Evolutionary conservation across 2,888 invertebrate genomes (phyloP), one percentile per base, ranked within the genome.

Genomic region (Netelia virgata): DNA sequence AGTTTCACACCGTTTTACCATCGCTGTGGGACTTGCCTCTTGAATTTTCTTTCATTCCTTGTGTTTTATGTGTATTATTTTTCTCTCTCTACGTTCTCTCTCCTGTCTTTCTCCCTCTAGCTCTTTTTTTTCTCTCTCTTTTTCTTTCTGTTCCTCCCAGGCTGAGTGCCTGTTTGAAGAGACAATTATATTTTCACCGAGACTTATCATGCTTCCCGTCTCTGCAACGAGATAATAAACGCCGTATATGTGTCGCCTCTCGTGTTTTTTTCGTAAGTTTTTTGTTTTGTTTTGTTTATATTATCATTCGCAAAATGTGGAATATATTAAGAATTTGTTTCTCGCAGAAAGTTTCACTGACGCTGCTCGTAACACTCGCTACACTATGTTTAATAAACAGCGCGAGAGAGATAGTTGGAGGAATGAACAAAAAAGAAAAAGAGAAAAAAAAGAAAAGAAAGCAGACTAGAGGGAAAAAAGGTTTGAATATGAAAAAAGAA

Each of bases 401-500:
- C 36, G 8, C 6, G 36, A 64, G 43, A 69, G 73, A 43, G 61
- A 75, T 59, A 41, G 18, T 36, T 66, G 59, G 69, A 50, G n/a
- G 47, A 72, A 50, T 6, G 36, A 66, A 74, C n/a, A 79, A 72
- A 75, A 59, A 69, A 28, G 9, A 41, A 18, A 68, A 11, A 16
- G n/a, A n/a, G n/a, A n/a, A 59, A 36, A 20, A 20, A 14, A 41
- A 61, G 55, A 57, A 57, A 59, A 23, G 43, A 6, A 36, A 36
- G 18, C 1, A 43, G 41, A 16, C n/a, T 53, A 69, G n/a, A 20
- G 61, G 61, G 61, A 63, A 41, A 59, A 41, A 74, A 66, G 64
- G 66, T 18, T 73, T 64, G 59, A 43, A 76, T 68, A 80, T 63
- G 64, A 23, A 74, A 82, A 82, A 83, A 72, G 66, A 70, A 73